A percentile compares a stretch with the other conserved stretches of the same genome.
phyloP scores from a whole-genome alignment of 2,797 vertebrate genomes.

The Mormyrus hasselquistii region DNA sequence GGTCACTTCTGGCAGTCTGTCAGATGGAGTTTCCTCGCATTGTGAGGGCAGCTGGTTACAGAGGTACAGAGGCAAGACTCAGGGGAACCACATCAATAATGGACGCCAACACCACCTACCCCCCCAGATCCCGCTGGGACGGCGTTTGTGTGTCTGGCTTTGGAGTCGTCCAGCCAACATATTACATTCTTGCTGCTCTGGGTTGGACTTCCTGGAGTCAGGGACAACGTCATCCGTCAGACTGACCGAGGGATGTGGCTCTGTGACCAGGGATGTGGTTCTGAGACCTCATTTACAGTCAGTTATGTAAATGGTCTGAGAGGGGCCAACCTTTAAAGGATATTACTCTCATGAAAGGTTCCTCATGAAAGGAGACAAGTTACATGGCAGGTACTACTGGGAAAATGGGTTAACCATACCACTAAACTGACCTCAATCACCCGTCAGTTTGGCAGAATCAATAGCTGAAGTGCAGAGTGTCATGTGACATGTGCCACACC shows the following conservation, averaged over 20 bases:
- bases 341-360: background rate
- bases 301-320: background rate
- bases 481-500: background rate
- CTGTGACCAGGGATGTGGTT: background rate
- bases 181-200: background rate
- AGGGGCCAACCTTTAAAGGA: background rate
- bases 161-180: background rate
- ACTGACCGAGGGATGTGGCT: background rate
- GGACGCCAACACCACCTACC: background rate
- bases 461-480: background rate
- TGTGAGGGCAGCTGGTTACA: background rate
- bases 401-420: background rate
- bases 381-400: background rate
- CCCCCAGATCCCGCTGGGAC: background rate
- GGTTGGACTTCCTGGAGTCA: background rate
- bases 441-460: background rate
- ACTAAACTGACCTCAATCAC: background rate
- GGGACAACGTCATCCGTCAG: background rate
- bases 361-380: background rate
- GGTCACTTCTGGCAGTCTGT: background rate
- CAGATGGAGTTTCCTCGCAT: constrained; percentile 17
- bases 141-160: background rate
- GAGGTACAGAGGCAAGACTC: background rate
- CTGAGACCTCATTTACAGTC: background rate
- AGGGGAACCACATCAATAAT: background rate